phyloP scores from a whole-genome alignment of 2,888 invertebrate genomes.

The Crossocerus cetratus region DNA sequence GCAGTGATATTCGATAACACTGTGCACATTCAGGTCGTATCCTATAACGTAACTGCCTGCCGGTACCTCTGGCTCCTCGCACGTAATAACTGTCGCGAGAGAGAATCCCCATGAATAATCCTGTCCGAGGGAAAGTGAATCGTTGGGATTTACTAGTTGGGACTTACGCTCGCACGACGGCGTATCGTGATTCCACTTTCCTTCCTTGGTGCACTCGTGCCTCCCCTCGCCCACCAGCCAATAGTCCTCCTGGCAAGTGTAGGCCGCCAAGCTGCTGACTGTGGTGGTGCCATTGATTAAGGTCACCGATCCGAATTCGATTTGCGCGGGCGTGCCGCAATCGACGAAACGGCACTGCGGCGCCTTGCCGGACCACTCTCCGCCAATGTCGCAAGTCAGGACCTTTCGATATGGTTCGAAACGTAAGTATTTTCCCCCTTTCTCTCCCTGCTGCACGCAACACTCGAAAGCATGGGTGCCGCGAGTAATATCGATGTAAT shows the following conservation, averaged over 20 bases:
- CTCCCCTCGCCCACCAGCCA: constrained; percentile 86
- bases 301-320: constrained; percentile 86
- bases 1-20: constrained; percentile 92
- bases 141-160: no score
- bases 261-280: constrained; percentile 87
- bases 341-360: constrained; percentile 92
- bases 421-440: background rate
- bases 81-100: constrained; percentile 86
- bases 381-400: constrained; percentile 90
- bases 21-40: constrained; percentile 93
- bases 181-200: constrained; percentile 91
- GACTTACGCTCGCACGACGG: constrained; percentile 88
- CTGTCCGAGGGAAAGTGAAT: background rate
- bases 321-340: constrained; percentile 89
- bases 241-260: constrained; percentile 89
- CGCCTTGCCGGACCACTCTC: constrained; percentile 88
- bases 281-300: constrained; percentile 89
- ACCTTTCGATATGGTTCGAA: constrained; percentile 78
- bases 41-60: constrained; percentile 92
- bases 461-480: background rate
- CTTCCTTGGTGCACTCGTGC: constrained; percentile 88
- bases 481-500: constrained; percentile 9
- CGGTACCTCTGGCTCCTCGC: constrained; percentile 91
- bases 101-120: background rate
- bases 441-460: no score